Base-by-base conservation (phyloP, 1,140 invertebrate species). In the Leptinotarsa defecta region DNA sequence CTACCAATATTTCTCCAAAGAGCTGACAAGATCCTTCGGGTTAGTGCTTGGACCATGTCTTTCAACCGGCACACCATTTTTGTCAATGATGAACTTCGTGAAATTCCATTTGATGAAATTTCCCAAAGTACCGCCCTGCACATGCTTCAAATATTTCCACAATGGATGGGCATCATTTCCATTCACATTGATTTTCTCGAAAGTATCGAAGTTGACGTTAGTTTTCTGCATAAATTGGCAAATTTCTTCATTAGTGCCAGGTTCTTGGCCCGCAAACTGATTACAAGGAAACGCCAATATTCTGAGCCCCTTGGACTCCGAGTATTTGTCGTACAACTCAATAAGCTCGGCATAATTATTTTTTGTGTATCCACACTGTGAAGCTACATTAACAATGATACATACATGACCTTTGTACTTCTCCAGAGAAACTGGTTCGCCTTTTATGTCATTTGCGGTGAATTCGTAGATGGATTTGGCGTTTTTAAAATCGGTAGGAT, bases 51-150 rank as follows among this genome's bases (percentile, higher is more conserved):
- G 94, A 11, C 89, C 90, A 86, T 94, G 94, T 82, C 96, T 88
- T 79, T 93, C 91, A 0, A 98, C 91, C 1, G 94, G 93, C 67
- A 93, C 85, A 4, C 97, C 97, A 63, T 97, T 87, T 82, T 92
- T 94, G 85, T 98, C 90, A 27, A 98, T 87, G 57, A 99, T 89
- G 85, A 99, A 99, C 84, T 99, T 99, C 2, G 95, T 95, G 81
- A 98, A 99, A 86, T 99, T 99, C 97, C 97, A 99, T 83, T 98
- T 98, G 77, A 98, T 96, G 65, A 89, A 90, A 82, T 91, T 88
- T 19, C 90, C 91, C 13, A 94, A 79, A 4, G 88, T 89, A 2
- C 94, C 94, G 15, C 48, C 71, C 62, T 74, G 77, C 67, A 80
- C 70, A 15, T 68, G 52, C 24, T 76, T 80, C 76, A 98, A 87